Conservation (phyloP, 2,797 vertebrate genomes). For the Hypotaenidia philippensis region DNA sequence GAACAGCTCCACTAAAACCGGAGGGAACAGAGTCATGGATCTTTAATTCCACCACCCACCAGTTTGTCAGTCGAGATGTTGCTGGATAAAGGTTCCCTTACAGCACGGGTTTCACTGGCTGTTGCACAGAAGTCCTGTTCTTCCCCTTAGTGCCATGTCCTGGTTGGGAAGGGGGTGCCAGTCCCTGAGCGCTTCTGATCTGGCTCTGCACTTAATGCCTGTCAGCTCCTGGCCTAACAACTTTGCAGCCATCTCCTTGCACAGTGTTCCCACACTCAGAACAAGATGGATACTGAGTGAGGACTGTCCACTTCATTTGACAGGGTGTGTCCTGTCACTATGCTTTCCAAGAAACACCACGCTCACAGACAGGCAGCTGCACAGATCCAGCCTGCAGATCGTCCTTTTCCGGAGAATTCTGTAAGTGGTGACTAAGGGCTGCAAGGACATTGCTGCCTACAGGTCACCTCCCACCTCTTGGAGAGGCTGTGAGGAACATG, state of each 20-base stretch:
- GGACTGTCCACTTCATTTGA: background rate
- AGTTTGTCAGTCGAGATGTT: background rate
- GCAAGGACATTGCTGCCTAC: background rate
- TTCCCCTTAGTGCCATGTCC: background rate
- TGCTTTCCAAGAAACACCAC: background rate
- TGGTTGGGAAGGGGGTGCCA: background rate
- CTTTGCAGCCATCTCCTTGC: background rate
- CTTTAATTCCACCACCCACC: rapidly evolving
- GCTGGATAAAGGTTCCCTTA: background rate
- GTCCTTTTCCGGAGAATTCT: no score
- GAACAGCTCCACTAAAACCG: background rate
- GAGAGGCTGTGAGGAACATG: background rate
- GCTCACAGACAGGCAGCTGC: background rate
- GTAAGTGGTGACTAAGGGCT: background rate
- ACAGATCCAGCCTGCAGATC: background rate
- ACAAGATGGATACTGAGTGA: background rate
- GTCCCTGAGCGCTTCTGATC: rapidly evolving
- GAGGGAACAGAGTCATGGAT: background rate
- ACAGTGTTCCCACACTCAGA: background rate
- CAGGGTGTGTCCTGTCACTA: rapidly evolving
- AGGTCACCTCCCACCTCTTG: background rate
- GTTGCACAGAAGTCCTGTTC: background rate
- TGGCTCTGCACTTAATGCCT: background rate
- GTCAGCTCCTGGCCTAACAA: background rate
- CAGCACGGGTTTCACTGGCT: rapidly evolving